Percentiles rank a stretch among this genome's conserved stretches.
phyloP scores from a whole-genome alignment of 2,797 vertebrate genomes.

The Aplochiton taeniatus region DNA sequence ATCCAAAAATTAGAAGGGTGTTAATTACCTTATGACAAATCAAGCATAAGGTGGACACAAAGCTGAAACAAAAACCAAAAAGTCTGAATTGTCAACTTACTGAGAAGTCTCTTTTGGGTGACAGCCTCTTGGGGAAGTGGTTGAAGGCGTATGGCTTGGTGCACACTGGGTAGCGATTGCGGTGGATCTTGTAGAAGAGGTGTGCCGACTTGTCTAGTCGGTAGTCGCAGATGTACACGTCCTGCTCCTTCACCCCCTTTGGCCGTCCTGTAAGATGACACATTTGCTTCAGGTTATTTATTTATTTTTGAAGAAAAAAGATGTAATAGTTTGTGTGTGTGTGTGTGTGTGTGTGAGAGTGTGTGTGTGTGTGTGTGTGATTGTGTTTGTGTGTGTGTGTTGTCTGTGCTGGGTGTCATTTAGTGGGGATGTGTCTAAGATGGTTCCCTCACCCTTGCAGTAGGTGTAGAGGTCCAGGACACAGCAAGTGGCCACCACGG shows the following conservation, averaged over 20 bases:
- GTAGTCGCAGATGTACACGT: constrained; percentile 98
- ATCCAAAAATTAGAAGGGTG: too few relatives aligned
- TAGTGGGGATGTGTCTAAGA: constrained; percentile 32
- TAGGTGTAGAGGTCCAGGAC: constrained; percentile 95
- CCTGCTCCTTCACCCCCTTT: constrained; percentile 93
- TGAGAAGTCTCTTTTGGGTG: constrained; percentile 95
- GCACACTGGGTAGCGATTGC: constrained; percentile 95
- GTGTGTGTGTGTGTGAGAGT: not conserved
- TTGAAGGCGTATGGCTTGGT: constrained; percentile 97
- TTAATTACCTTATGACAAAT: too few relatives aligned
- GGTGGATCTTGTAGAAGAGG: constrained; percentile 99
- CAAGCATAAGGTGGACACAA: too few relatives aligned
- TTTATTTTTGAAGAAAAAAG: not conserved
- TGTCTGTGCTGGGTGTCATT: not conserved
- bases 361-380: not conserved
- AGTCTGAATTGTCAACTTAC: constrained; percentile 68
- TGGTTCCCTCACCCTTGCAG: constrained; percentile 87
- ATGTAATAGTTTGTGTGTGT: too few relatives aligned
- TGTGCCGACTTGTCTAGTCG: constrained; percentile 97
- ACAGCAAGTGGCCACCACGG: constrained; percentile 94
- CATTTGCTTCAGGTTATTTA: not conserved
- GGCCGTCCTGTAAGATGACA: constrained; percentile 82
- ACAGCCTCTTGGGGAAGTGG: constrained; percentile 94
- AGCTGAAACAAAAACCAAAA: too few relatives aligned
- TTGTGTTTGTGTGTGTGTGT: not conserved